Evolutionary conservation across 2,888 invertebrate species (phyloP), one percentile per base, ranked within the genome.

Genomic region (Scaptomyza cyrtandrae): DNA sequence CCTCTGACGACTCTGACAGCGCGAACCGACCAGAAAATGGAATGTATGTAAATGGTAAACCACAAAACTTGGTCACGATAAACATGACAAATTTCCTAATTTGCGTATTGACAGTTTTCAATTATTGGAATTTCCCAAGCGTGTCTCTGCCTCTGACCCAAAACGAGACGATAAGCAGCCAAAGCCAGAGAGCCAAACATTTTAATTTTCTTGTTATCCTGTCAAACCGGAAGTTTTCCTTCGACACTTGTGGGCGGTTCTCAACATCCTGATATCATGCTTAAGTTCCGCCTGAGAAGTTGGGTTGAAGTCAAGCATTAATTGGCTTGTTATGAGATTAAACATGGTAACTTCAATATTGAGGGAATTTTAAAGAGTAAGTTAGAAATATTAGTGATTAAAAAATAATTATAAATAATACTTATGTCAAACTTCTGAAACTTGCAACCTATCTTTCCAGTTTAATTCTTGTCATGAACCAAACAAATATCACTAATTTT

Each of bases 91-190:
- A 88, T 87, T 88, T 63, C 55, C 57, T 78, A 82, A 86, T 87
- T 85, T 89, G 72, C 80, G 66, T 72, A 89, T 85, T 89, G 86
- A 86, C 88, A 87, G 88, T 89, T 86, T 86, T 86, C 88, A 86
- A 86, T 86, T 86, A 86, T 69, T 70, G 80, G 60, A 89, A 60
- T 61, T 69, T 37, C 46, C 85, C 75, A 80, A 65, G 88, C 86
- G 78, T 87, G 70, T 33, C 49, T 31, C 39, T 39, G 37, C 19
- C 48, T 68, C 37, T 44, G 48, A 52, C 55, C 24, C 52, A 11
- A 37, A 0, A 46, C 41, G 58, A 46, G 33, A 7, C 63, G 62
- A 72, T 75, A 76, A 61, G 31, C 49, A 58, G 46, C 19, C 0
- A 16, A 14, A 24, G 56, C 11, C 6, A 9, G n/a, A 53, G 39